A percentile compares a stretch with the other conserved stretches of the same genome.
phyloP scores from a whole-genome alignment of 2,888 invertebrate species.

The Nasonovia ribisnigri region DNA sequence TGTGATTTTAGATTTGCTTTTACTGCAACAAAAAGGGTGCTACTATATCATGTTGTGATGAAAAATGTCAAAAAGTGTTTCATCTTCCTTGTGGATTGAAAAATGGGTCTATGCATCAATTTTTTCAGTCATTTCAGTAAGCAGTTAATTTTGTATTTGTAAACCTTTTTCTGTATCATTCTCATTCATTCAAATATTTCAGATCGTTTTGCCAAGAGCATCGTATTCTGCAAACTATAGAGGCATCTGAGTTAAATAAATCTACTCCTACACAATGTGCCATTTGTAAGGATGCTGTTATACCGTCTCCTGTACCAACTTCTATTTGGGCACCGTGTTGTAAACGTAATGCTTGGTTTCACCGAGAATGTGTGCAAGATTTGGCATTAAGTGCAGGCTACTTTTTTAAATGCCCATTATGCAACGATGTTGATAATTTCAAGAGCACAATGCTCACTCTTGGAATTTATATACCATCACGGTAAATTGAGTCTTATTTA shows the following conservation, averaged over 20 bases:
- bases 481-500: slow-evolving; percentile 49
- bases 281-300: slow-evolving; percentile 79
- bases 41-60: slow-evolving; percentile 79
- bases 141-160: slow-evolving; percentile 9
- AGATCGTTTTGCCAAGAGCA: slow-evolving; percentile 79
- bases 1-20: slow-evolving; percentile 75
- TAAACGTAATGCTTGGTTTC: slow-evolving; percentile 81
- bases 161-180: background rate
- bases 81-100: slow-evolving; percentile 77
- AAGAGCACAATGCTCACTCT: slow-evolving; percentile 75
- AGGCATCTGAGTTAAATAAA: slow-evolving; percentile 68
- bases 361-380: slow-evolving; percentile 80
- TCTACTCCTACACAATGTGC: slow-evolving; percentile 73
- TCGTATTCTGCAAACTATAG: slow-evolving; percentile 74
- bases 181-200: slow-evolving; percentile 66
- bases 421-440: slow-evolving; percentile 80
- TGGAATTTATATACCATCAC: slow-evolving; percentile 81
- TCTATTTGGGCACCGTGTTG: slow-evolving; percentile 84
- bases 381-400: slow-evolving; percentile 84
- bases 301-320: slow-evolving; percentile 71
- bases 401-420: slow-evolving; percentile 87
- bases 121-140: slow-evolving; percentile 75
- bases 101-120: slow-evolving; percentile 77
- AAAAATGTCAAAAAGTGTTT: slow-evolving; percentile 77
- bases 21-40: slow-evolving; percentile 80